Percentiles rank a stretch among this genome's conserved stretches.
Evolutionary conservation across 35 echinoderm and acorn worm species (phyloP).

Genomic region (Amphiura filiformis): DNA sequence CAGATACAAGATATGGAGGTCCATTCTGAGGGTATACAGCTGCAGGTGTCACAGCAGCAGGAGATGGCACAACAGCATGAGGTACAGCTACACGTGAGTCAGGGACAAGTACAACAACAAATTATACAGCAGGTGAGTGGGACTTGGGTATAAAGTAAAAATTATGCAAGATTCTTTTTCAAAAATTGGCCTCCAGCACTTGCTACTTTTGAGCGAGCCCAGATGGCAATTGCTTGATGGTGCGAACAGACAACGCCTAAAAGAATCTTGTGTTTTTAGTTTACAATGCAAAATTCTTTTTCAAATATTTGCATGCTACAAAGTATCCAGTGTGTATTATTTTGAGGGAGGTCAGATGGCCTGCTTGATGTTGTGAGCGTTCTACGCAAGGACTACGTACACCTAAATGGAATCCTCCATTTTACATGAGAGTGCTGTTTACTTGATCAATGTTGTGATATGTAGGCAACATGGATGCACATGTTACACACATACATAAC

Average conservation of each 20-base stretch:
- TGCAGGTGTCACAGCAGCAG: background rate
- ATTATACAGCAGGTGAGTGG: background rate
- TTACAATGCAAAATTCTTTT: background rate
- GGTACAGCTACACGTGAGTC: background rate
- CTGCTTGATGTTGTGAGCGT: too few relatives aligned
- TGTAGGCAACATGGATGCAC: too few relatives aligned
- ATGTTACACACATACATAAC: too few relatives aligned
- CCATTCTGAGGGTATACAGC: background rate
- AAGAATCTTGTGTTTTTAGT: background rate
- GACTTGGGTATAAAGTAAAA: background rate
- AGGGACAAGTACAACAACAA: background rate
- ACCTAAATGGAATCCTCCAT: too few relatives aligned
- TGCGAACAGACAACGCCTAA: background rate
- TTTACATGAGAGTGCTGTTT: too few relatives aligned
- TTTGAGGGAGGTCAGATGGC: too few relatives aligned
- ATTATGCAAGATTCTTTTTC: background rate
- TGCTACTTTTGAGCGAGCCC: background rate
- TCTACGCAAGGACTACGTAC: too few relatives aligned
- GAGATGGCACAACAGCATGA: background rate
- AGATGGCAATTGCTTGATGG: background rate
- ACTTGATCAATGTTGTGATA: too few relatives aligned
- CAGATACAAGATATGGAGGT: background rate
- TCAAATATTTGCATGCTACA: background rate
- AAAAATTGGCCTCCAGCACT: background rate
- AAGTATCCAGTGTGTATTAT: too few relatives aligned